Evolutionary conservation across 2,113 vertebrate species (phyloP), one percentile per base, ranked within the genome.

Genomic region (Spea bombifrons): DNA sequence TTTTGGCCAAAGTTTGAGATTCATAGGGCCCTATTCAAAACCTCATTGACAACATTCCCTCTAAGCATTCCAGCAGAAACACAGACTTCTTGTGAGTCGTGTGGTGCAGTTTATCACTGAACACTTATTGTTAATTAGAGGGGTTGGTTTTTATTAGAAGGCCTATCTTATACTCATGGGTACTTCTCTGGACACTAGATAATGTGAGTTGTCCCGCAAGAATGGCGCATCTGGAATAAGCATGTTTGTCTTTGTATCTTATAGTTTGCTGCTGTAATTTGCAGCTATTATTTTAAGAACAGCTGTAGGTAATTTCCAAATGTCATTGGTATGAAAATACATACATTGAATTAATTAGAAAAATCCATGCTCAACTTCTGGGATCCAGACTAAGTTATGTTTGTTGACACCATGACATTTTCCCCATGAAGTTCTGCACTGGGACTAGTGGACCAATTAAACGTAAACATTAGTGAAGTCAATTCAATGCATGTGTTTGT

Each of bases 221-320:
- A 76, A 76, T 76, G 52, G 50, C 75, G 61, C 44, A 76, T 76
- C 66, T 76, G 75, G 66, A 69, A 30, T 49, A 67, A 76, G 61
- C 75, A 76, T 76, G 75, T 76, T 69, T 49, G 66, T 52, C 59
- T 59, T 70, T 49, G 44, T 61, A 61, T 76, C 17, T 4, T 47
- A n/a, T 76, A 45, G 4, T 61, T 76, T 76, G n/a, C 3, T 76
- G 75, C 75, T 69, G 75, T 61, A 70, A 61, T 70, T 46, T 76
- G 45, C 50, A 59, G 43, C 30, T 59, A 47, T 76, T 76, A 76
- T 70, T 66, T 5, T 2, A 80, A 84, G 65, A 85, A 86, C 86
- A 89, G 83, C 88, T 85, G 82, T 84, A 86, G 86, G 84, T 84
- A 82, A 81, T 88, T 87, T 82, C 44, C 65, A 17, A 30, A 61